Evolutionary conservation across 2,113 vertebrate species (phyloP).

Genomic region (Thunnus maccoyii): DNA sequence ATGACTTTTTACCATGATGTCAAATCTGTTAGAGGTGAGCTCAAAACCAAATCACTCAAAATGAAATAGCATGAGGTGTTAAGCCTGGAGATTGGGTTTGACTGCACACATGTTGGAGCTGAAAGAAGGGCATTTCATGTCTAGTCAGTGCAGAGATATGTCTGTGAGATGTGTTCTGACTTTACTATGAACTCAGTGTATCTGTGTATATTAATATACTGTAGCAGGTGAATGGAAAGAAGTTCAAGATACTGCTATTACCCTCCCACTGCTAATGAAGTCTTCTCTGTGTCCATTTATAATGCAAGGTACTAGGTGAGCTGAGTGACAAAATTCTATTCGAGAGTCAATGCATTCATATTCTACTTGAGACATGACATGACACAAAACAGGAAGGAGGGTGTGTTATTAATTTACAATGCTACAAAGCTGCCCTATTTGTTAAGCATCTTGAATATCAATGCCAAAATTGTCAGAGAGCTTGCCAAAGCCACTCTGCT

Average conservation of each 20-base stretch:
- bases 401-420: neutral
- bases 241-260: neutral
- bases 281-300: neutral
- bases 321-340: neutral
- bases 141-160: neutral
- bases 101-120: slow-evolving; percentile 15
- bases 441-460: neutral
- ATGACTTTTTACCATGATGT: slow-evolving; percentile 18
- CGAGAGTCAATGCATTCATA: neutral
- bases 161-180: neutral
- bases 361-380: neutral
- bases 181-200: neutral
- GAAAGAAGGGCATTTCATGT: slow-evolving; percentile 5
- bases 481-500: neutral
- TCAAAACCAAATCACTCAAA: slow-evolving; percentile 31
- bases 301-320: neutral
- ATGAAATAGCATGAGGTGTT: slow-evolving; percentile 19
- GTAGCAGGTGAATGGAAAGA: neutral
- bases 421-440: neutral
- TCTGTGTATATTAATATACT: slow-evolving; percentile 1
- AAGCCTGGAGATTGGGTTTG: slow-evolving; percentile 30
- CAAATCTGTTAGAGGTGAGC: slow-evolving; percentile 47
- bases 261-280: neutral
- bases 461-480: neutral
- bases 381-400: neutral